These are phyloP conservation scores for Andrena dorsata DNA, from an alignment of 2,888 invertebrate genomes.

Conservation along the genomic window DNA sequence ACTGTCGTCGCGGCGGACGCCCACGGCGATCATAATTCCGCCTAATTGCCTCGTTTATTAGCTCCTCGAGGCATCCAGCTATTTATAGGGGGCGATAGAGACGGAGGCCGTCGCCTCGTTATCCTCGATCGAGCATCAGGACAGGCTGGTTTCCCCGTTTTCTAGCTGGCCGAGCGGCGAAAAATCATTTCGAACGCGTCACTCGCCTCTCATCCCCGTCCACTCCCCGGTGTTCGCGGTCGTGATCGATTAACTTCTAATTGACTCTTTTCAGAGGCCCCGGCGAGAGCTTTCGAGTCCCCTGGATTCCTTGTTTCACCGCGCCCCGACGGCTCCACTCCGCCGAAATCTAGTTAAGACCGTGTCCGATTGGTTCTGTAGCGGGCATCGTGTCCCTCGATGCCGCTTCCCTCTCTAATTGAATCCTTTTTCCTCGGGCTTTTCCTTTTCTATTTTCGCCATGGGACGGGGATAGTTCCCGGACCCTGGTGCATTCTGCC, in stretches of 20 bases:
- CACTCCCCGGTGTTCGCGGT: background rate
- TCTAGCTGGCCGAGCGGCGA: background rate
- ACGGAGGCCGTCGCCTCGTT: conserved; percentile 8
- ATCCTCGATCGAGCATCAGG: background rate
- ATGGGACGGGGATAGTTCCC: conserved; percentile 6
- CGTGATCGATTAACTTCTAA: conserved; percentile 67
- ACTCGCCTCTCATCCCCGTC: background rate
- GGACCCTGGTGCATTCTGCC: background rate
- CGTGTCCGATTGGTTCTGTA: conserved; percentile 76
- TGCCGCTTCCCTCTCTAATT: conserved; percentile 75
- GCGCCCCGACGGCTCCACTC: conserved; percentile 58
- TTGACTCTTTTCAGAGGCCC: conserved; percentile 59
- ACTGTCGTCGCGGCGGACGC: conserved; percentile 66
- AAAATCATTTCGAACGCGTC: conserved; percentile 22
- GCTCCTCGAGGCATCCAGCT: conserved; percentile 66
- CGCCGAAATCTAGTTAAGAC: conserved; percentile 75
- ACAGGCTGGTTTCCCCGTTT: background rate
- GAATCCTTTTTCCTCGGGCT: conserved; percentile 70
- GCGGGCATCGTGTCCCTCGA: conserved; percentile 58
- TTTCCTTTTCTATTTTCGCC: conserved; percentile 30
- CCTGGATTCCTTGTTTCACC: conserved; percentile 44
- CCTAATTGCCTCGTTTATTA: conserved; percentile 80
- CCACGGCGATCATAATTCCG: conserved; percentile 78
- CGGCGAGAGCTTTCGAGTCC: conserved; percentile 26
- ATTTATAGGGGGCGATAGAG: conserved; percentile 63